Percentiles rank a stretch among this genome's conserved stretches.
These are phyloP conservation scores for Psittacula cyanocephala DNA, from an alignment of 2,113 vertebrate genomes.

Conservation along the genomic window DNA sequence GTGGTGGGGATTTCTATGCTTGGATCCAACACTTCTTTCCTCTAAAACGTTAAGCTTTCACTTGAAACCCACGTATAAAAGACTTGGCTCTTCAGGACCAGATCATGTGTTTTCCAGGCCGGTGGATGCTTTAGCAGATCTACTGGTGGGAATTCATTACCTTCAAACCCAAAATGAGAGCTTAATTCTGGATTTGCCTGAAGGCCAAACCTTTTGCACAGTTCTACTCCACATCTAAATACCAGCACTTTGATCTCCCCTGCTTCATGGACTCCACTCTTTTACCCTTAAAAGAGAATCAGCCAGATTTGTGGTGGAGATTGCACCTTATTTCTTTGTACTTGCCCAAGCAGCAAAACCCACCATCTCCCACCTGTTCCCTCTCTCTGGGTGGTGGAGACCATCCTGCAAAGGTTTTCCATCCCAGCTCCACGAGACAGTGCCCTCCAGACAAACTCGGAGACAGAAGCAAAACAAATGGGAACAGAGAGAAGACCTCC, in stretches of 20 bases:
- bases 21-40: not conserved
- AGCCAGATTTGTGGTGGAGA: not conserved
- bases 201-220: not conserved
- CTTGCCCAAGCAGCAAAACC: not conserved
- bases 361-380: not conserved
- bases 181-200: conserved; percentile 25
- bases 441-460: not conserved
- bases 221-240: not conserved
- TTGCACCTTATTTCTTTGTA: not conserved
- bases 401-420: not conserved
- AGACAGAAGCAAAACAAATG: not conserved
- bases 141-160: conserved; percentile 42
- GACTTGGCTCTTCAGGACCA: not conserved
- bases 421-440: not conserved
- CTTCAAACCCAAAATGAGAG: not conserved
- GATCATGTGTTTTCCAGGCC: not conserved
- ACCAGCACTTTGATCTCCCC: conserved; percentile 18
- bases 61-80: not conserved
- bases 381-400: not conserved
- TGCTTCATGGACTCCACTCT: not conserved
- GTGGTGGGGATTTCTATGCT: not conserved
- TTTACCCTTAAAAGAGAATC: not conserved
- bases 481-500: not conserved
- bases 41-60: not conserved
- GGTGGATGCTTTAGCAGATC: not conserved